Conservation (phyloP, 2,888 invertebrate species). For the Plebejus anna region DNA sequence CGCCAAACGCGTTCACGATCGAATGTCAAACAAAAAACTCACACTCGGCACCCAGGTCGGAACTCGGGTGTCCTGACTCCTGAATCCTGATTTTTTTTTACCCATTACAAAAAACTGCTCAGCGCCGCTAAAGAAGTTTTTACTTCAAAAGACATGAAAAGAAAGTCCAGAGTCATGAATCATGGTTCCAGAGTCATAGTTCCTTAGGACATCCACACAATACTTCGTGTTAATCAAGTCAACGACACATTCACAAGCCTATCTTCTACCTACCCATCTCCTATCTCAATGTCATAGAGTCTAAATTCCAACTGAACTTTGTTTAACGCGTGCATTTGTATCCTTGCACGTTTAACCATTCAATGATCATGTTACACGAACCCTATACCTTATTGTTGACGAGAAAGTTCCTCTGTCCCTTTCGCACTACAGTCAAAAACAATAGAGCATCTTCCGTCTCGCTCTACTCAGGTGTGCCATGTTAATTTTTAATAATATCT, state of each 20-base stretch:
- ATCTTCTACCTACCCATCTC: conserved; percentile 22
- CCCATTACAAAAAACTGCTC: too few species aligned
- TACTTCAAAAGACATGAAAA: too few species aligned
- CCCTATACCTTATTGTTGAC: conserved; percentile 65
- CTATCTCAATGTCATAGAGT: conserved; percentile 39
- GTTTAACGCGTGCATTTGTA: conserved; percentile 39
- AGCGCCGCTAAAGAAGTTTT: too few species aligned
- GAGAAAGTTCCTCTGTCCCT: conserved; percentile 48
- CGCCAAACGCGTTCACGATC: too few species aligned
- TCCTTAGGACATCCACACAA: conserved; percentile 37
- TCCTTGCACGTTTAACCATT: conserved; percentile 55
- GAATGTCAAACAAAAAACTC: too few species aligned
- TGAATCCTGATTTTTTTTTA: too few species aligned
- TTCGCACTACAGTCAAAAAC: conserved; percentile 33
- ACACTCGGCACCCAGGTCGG: too few species aligned
- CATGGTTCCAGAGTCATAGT: background rate
- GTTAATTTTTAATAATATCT: conserved; percentile 25
- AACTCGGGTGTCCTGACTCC: too few species aligned
- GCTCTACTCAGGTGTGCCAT: conserved; percentile 33
- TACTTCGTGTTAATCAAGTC: conserved; percentile 59
- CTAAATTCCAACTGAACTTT: conserved; percentile 36
- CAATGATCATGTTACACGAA: conserved; percentile 65
- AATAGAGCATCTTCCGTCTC: conserved; percentile 29
- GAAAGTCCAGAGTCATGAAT: background rate
- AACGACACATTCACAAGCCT: conserved; percentile 51